Base-by-base conservation (phyloP, 2,113 vertebrate genomes). In the Hemichromis elongatus region DNA sequence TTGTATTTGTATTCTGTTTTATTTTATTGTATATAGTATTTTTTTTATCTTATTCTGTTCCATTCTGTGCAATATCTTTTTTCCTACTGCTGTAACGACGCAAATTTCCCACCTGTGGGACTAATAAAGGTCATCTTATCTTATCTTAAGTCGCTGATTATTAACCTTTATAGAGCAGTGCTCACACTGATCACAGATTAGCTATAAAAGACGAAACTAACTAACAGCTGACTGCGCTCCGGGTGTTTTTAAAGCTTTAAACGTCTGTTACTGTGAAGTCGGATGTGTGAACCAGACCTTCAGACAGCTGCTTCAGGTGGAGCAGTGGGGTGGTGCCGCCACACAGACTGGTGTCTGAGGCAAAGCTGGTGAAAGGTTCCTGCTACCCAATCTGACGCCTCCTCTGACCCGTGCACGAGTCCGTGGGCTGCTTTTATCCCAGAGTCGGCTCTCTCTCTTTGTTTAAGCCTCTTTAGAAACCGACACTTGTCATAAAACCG, bases 381-480 rank as follows among this genome's bases (percentile, higher is more conserved):
- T 26, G 24, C 54, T 0, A 26, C 54, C 7, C 54, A 56, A 56
- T 14, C 21, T 14, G 54, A 26, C 24, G 14, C 54, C 24, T 26
- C 21, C 21, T 14, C 24, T 26, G 54, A 56, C 54, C 12, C 8
- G 6, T 26, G 11, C 54, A 24, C 10, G 5, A 40, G 37, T 4
- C 37, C 9, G 9, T 40, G 37, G 11, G 37, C 37, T 2, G 37
- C 10, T 5, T 12, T 11, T 1, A 55, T 55, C 53, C 53, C 0
- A 3, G n/a, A 24, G 21, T 55, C 53, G 24, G 53, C 53, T 24
- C 53, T 55, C n/a, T 26, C 12, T 26, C 54, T 56, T 56, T 14
- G 54, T 56, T 56, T 56, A 5, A 5, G 54, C 54, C 54, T 56
- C 0, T 56, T 26, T 56, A 56, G 54, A 0, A 56, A 0, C 0